These are phyloP conservation scores for Neelides sp. DNA, from an alignment of 1,140 invertebrate species.

Conservation along the genomic window DNA sequence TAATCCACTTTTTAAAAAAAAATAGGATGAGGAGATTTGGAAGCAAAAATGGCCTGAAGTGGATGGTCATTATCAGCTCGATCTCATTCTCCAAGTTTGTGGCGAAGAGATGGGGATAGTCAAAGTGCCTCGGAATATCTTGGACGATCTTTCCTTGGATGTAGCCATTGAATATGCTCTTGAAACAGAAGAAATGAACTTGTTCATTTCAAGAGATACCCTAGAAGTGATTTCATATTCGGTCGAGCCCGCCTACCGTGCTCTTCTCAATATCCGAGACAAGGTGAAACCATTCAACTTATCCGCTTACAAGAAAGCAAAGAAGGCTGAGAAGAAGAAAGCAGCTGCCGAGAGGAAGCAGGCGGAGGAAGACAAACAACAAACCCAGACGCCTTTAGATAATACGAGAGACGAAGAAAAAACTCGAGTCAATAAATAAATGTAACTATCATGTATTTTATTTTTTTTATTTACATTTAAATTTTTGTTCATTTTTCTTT, in stretches of 20 bases:
- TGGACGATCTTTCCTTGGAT: slow-evolving; percentile 43
- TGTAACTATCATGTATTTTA: no score
- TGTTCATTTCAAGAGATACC: slow-evolving; percentile 8
- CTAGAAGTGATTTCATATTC: slow-evolving; percentile 9
- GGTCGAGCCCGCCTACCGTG: slow-evolving; percentile 25
- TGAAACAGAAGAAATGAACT: slow-evolving; percentile 11
- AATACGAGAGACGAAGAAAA: no score
- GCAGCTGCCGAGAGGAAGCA: no score
- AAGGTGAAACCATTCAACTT: not conserved
- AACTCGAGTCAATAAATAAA: no score
- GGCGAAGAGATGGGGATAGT: slow-evolving; percentile 40
- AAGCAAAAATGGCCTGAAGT: slow-evolving; percentile 61
- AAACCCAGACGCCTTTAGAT: no score
- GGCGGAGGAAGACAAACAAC: no score
- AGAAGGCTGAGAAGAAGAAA: slow-evolving; percentile 9
- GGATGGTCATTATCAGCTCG: slow-evolving; percentile 53
- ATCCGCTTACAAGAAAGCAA: slow-evolving; percentile 8
- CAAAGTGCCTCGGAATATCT: slow-evolving; percentile 39
- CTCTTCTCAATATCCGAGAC: slow-evolving; percentile 19
- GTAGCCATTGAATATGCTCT: slow-evolving; percentile 43
- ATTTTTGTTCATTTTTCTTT: no score
- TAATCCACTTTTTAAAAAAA: no score
- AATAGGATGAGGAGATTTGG: slow-evolving; percentile 36
- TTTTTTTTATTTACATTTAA: no score
- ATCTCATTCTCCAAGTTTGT: slow-evolving; percentile 49